Evolutionary conservation across 35 echinoderm and acorn worm species (phyloP).

Genomic region (Ptychodera flava): DNA sequence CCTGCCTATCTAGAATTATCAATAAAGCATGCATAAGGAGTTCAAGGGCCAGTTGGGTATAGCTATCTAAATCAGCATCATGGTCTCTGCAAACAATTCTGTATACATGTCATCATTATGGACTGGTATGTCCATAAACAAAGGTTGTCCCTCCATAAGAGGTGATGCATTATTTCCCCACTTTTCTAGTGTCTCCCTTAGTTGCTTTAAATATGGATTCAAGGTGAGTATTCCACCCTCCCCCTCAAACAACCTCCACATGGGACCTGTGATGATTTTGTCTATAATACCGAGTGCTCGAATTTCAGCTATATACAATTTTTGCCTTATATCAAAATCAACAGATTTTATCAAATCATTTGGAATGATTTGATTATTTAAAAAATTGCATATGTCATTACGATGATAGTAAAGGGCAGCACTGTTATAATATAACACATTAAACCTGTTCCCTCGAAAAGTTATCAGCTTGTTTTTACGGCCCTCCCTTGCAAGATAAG

Average conservation of each 20-base stretch:
- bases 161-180: conserved; percentile 20
- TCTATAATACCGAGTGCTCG: conserved; percentile 34
- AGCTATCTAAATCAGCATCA: too few relatives aligned
- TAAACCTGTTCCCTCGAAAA: conserved; percentile 38
- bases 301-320: conserved; percentile 26
- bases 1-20: conserved; percentile 40
- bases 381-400: conserved; percentile 32
- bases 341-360: conserved; percentile 35
- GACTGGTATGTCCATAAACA: neutral
- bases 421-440: conserved; percentile 44
- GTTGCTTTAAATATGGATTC: neutral
- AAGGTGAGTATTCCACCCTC: conserved; percentile 24
- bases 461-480: too few relatives aligned
- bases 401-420: conserved; percentile 26
- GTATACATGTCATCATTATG: conserved; percentile 23
- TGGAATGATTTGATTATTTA: conserved; percentile 11
- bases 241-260: neutral
- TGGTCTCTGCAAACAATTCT: neutral
- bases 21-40: conserved; percentile 28
- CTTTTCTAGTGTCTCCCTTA: conserved; percentile 11
- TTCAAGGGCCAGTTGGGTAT: conserved; percentile 27
- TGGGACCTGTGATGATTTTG: too few relatives aligned
- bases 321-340: conserved; percentile 20
- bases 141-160: conserved; percentile 19
- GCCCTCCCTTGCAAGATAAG: too few relatives aligned